These are phyloP conservation scores for Amiota communis DNA, from an alignment of 2,888 invertebrate species.

Conservation along the genomic window DNA sequence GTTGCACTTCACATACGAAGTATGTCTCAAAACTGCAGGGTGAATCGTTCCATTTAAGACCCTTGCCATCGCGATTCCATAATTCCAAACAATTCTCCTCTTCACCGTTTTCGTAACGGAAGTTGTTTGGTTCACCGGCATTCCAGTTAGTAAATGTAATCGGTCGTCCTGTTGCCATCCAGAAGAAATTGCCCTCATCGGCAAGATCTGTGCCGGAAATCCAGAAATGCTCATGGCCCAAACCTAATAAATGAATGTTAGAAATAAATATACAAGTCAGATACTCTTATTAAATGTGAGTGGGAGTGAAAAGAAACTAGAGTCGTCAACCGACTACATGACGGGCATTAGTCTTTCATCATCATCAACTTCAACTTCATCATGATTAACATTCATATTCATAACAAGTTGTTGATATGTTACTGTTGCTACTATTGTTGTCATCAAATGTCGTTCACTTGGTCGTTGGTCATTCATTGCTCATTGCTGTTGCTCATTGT, in stretches of 20 bases:
- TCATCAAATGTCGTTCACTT: background rate
- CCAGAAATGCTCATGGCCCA: conserved; percentile 94
- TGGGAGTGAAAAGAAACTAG: background rate
- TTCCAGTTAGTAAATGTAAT: conserved; percentile 95
- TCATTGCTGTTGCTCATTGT: background rate
- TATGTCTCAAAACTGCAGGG: conserved; percentile 94
- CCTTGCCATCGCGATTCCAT: conserved; percentile 93
- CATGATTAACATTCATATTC: too few species aligned
- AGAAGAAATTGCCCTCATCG: conserved; percentile 92
- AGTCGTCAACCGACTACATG: background rate
- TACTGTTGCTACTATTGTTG: background rate
- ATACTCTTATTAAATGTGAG: background rate
- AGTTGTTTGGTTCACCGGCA: conserved; percentile 94
- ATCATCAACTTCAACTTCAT: conserved; percentile 4
- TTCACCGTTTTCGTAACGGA: conserved; percentile 90
- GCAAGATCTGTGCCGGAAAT: conserved; percentile 93
- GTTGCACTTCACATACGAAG: conserved; percentile 90
- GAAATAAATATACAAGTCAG: background rate
- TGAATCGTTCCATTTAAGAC: conserved; percentile 94
- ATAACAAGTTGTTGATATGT: too few species aligned
- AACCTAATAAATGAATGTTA: conserved; percentile 75
- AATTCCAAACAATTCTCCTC: conserved; percentile 93
- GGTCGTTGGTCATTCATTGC: background rate
- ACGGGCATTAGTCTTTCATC: background rate
- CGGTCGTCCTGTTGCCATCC: conserved; percentile 93